Evolutionary conservation across 1,140 invertebrate species (phyloP), one percentile per base, ranked within the genome.

Genomic region (Drosophila ohnishii): DNA sequence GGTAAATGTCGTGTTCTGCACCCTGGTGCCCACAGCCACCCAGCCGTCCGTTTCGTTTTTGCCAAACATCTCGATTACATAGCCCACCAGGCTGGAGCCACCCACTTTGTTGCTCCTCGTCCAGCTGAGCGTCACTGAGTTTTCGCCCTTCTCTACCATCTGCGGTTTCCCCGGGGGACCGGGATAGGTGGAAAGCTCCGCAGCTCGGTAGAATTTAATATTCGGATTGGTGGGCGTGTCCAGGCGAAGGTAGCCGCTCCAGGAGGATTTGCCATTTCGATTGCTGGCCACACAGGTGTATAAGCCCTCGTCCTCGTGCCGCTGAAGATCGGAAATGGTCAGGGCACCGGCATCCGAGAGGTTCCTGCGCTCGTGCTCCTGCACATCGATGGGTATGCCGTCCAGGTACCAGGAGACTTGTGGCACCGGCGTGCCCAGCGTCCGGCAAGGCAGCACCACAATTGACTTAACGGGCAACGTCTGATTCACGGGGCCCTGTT

Each of bases 401-500:
- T 96, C 95, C 81, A 95, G 95, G 92, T 97, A 97, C 97, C 97
- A 97, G 2, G 95, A 95, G 58, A 97, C 95, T 45, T 95, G 93
- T 3, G 96, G 96, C 72, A 94, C 93, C 47, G 96, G 96, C 78
- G 93, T 94, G 13, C 96, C 96, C 48, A 94, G 93, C 0, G 95
- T 95, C 80, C 94, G 93, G 73, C 97, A 98, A 5, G 94, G 95
- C 77, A 98, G 93, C 78, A 95, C 94, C 22, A 96, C 97, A 64
- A 95, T 93, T 59, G 95, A 95, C 91, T 95, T 94, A 34, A 95
- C 92, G 57, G 95, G 95, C 83, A 95, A 92, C 10, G 97, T 99
- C 94, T 98, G 97, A 93, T 98, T 98, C 77, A 96, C 95, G 42
- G 97, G 97, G 34, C 97, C 97, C 76, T 95, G 93, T 71, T 95